phyloP scores from a whole-genome alignment of 2,797 vertebrate species.

The Microctenopoma steveboyesi region DNA sequence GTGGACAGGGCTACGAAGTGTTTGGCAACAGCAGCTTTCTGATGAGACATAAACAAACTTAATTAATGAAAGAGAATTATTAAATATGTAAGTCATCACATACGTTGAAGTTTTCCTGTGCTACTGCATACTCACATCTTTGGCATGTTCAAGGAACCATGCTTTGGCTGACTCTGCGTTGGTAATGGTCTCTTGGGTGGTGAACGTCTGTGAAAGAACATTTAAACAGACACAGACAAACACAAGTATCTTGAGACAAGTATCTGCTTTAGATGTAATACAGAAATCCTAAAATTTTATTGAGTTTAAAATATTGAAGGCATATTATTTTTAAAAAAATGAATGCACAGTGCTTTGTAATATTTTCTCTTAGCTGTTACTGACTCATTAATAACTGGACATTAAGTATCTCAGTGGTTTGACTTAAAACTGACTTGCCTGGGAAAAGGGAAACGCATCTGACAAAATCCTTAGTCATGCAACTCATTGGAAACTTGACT shows the following conservation, averaged over 20 bases:
- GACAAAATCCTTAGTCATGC: no score
- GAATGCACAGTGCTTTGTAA: not conserved
- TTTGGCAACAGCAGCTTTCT: slow-evolving; percentile 91
- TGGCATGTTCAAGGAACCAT: slow-evolving; percentile 91
- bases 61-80: not conserved
- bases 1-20: slow-evolving; percentile 97
- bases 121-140: slow-evolving; percentile 86
- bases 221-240: not conserved
- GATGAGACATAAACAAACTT: slow-evolving; percentile 28
- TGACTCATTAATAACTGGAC: not conserved
- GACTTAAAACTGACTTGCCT: slow-evolving; percentile 5
- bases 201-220: slow-evolving; percentile 88
- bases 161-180: slow-evolving; percentile 96
- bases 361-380: not conserved
- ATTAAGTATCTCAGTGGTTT: not conserved
- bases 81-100: not conserved
- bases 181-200: slow-evolving; percentile 97
- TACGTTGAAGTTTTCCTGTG: not conserved
- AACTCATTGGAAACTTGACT: not conserved
- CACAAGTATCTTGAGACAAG: no score
- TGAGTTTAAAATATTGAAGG: not conserved
- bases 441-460: slow-evolving; percentile 11
- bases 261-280: not conserved
- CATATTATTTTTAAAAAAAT: not conserved
- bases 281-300: not conserved